Conservation (phyloP, 2,888 invertebrate genomes). For the Thecophora atra region DNA sequence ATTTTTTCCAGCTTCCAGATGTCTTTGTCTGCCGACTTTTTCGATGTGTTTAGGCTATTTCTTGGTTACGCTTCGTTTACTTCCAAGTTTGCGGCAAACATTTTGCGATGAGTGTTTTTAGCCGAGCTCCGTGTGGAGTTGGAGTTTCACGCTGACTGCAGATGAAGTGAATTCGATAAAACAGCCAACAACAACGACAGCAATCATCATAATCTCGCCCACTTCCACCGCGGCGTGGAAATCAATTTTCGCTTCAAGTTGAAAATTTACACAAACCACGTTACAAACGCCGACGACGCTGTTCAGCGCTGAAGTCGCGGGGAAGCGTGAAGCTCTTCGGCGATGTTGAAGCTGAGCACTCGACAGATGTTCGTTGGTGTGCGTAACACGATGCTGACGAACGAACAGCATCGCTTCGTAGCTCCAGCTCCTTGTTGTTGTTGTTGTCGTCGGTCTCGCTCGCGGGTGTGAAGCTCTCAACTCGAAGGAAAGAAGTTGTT, state of each 20-base stretch:
- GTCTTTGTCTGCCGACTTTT: no score
- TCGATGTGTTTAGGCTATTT: no score
- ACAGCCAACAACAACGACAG: slow-evolving; percentile 31
- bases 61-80: no score
- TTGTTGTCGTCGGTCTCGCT: background rate
- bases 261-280: slow-evolving; percentile 33
- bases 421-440: background rate
- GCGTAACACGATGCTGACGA: background rate
- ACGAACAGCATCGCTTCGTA: background rate
- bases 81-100: no score
- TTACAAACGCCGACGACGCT: background rate
- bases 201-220: slow-evolving; percentile 30
- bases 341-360: background rate
- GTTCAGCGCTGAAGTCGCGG: background rate
- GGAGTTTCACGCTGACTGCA: background rate
- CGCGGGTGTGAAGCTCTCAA: background rate
- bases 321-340: background rate
- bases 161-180: slow-evolving; percentile 19
- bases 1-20: no score
- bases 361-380: background rate
- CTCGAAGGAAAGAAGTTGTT: no score
- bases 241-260: slow-evolving; percentile 39
- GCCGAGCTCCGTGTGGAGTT: background rate
- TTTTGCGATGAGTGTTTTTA: background rate
- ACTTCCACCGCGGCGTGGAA: slow-evolving; percentile 39